Evolutionary conservation across 92 coral and sea anemone species (phyloP).

Genomic region (Meandrina meandrites): DNA sequence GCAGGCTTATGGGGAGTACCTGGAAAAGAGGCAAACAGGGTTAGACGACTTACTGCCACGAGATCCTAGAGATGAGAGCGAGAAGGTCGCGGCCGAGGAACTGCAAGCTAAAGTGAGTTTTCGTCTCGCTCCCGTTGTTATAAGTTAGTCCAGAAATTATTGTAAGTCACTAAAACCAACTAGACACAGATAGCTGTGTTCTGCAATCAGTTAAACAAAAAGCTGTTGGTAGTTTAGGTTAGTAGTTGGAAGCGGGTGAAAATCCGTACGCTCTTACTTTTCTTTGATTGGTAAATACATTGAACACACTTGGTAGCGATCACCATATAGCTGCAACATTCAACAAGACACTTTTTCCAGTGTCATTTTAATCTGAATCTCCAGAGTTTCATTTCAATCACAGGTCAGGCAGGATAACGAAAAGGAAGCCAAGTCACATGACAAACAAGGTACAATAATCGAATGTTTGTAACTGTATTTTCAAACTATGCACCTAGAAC

Average conservation of each 20-base stretch:
- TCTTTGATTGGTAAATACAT: neutral
- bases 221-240: neutral
- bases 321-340: neutral
- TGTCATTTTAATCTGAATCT: neutral
- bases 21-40: constrained; percentile 67
- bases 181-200: neutral
- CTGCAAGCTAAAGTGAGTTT: constrained; percentile 67
- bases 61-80: constrained; percentile 93
- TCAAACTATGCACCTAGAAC: too few species aligned
- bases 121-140: neutral
- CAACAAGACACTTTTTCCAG: neutral
- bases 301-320: neutral
- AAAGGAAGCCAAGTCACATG: neutral
- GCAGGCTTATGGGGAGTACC: constrained; percentile 80
- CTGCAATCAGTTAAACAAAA: too few species aligned
- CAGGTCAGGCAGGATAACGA: constrained; percentile 20
- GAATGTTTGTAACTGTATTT: too few species aligned
- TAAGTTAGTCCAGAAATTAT: neutral
- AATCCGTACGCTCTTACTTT: too few species aligned
- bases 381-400: neutral
- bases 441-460: neutral
- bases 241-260: neutral
- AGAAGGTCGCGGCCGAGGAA: constrained; percentile 73
- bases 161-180: neutral
- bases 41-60: constrained; percentile 80